Conservation (phyloP, 2,797 vertebrate genomes). For the Leuciscus waleckii region DNA sequence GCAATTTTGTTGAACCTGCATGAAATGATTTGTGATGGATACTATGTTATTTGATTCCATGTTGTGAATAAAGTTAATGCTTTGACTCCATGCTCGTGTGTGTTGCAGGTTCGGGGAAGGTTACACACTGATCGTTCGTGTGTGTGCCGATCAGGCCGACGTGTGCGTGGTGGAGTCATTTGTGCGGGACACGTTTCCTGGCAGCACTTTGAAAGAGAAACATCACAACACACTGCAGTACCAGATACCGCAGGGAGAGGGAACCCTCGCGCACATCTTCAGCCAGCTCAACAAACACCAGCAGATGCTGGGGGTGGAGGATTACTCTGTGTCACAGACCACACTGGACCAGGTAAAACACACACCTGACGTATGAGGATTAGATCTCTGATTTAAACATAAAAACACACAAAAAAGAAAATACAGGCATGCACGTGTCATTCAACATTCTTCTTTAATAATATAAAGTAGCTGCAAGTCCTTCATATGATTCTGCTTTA, state of each 20-base stretch:
- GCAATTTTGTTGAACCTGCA: not conserved
- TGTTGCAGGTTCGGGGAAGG: slow-evolving; percentile 93
- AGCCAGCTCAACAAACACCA: slow-evolving; percentile 88
- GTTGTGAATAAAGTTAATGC: not conserved
- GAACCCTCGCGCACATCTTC: slow-evolving; percentile 91
- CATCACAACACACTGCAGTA: slow-evolving; percentile 97
- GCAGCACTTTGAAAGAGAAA: slow-evolving; percentile 92
- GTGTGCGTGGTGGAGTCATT: slow-evolving; percentile 90
- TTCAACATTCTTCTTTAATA: not conserved
- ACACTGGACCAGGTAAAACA: slow-evolving; percentile 93
- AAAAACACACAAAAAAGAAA: not conserved
- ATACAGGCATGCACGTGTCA: not conserved
- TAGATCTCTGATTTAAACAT: not conserved
- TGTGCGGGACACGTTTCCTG: slow-evolving; percentile 84
- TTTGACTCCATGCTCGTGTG: not conserved
- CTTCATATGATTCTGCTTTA: not conserved
- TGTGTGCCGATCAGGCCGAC: slow-evolving; percentile 83
- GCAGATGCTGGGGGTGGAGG: slow-evolving; percentile 87
- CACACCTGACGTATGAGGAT: not conserved
- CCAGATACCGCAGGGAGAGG: slow-evolving; percentile 85
- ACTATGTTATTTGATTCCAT: not conserved
- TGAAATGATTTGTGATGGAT: not conserved
- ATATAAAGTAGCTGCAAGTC: not conserved
- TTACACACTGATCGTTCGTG: slow-evolving; percentile 91
- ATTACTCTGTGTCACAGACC: slow-evolving; percentile 98